Evolutionary conservation across 1,140 invertebrate genomes (phyloP), one percentile per base, ranked within the genome.

Genomic region (Octopus sinensis): DNA sequence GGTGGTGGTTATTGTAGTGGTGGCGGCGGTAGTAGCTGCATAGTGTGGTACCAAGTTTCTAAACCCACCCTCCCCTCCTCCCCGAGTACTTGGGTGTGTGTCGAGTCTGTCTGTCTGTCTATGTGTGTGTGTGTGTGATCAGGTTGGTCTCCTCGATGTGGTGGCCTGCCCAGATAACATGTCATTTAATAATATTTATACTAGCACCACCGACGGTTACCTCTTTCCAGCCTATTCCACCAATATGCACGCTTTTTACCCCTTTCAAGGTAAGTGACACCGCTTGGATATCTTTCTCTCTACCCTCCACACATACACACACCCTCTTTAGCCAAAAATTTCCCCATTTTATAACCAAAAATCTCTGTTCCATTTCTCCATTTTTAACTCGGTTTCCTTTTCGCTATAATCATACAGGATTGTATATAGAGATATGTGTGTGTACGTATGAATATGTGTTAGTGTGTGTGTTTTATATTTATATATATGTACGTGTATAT

Each of bases 151-250:
- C 62, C 62, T 77, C 75, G 17, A 81, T 71, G 54, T 75, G n/a
- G 71, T 76, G 52, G 68, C 30, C 23, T 54, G 54, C 51, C 54
- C 53, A 75, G 68, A 68, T 53, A 82, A 53, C 56, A 82, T 82
- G 81, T 82, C 81, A 54, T 75, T 82, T 43, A 82, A 82, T 62
- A 82, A 82, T 79, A 82, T 82, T 79, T 82, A 82, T 75, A 52
- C 81, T 12, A 54, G 56, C 52, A 75, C 30, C 54, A 17, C 56
- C 13, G 30, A 78, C 17, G 56, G 56, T 12, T 82, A 78, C 71
- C 77, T 82, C 43, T 82, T 79, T 79, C 77, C 78, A 23, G 75
- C 81, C 12, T 62, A 62, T 43, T 51, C 76, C 17, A 54, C n/a
- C 43, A 43, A 43, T 43, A 71, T 79, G 77, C 77, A 53, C 17